Percentiles rank a stretch among this genome's conserved stretches.
Conservation (phyloP, 2,888 invertebrate species). For the Galeopsomyia nigrocyanea region DNA sequence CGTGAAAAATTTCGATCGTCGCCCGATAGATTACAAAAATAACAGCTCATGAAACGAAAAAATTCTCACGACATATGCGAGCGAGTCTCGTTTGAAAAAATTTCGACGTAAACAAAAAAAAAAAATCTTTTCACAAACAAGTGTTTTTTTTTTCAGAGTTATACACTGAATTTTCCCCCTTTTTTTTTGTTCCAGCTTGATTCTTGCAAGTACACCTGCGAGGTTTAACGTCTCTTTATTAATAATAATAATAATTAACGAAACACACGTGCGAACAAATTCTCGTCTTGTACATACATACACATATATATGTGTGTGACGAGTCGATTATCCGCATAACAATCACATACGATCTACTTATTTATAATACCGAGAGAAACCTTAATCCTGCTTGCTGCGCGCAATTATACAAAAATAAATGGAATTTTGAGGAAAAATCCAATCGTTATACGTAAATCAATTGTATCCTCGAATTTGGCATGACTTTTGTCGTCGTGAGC, state of each 20-base stretch:
- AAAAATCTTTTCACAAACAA: slow-evolving; percentile 23
- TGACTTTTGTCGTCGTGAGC: too few species aligned
- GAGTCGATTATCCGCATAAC: slow-evolving; percentile 23
- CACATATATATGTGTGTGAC: too few species aligned
- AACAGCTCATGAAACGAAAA: too few species aligned
- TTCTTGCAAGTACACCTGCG: slow-evolving; percentile 33
- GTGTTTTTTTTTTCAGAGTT: slow-evolving; percentile 3
- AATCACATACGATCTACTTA: slow-evolving; percentile 35
- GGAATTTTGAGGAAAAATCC: neutral
- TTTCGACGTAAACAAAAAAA: slow-evolving; percentile 21
- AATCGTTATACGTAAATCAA: too few species aligned
- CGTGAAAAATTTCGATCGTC: too few species aligned
- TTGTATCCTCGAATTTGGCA: too few species aligned
- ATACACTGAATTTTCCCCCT: slow-evolving; percentile 28
- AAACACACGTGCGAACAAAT: slow-evolving; percentile 21
- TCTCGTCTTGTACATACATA: slow-evolving; percentile 16
- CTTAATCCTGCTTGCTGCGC: neutral
- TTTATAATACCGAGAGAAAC: slow-evolving; percentile 10
- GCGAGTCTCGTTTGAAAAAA: neutral
- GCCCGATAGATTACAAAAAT: too few species aligned
- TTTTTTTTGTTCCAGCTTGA: slow-evolving; percentile 13
- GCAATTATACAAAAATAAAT: neutral
- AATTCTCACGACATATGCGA: too few species aligned
- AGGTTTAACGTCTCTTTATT: slow-evolving; percentile 32
- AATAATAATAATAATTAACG: slow-evolving; percentile 16